phyloP scores from a whole-genome alignment of 2,888 invertebrate genomes.

The Agrotis segetum region DNA sequence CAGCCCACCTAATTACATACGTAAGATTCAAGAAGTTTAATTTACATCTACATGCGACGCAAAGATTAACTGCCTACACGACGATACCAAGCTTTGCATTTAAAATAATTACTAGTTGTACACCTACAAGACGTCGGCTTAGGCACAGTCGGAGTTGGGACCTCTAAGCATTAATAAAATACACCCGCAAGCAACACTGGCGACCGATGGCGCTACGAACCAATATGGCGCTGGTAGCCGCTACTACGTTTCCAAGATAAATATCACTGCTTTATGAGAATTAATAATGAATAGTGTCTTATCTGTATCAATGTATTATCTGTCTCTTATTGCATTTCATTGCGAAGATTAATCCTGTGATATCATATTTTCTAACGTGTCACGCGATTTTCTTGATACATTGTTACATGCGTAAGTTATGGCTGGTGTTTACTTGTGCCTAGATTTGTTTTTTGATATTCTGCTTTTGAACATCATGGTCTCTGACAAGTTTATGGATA shows the following conservation, averaged over 20 bases:
- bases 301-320: slow-evolving; percentile 44
- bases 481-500: too few species aligned
- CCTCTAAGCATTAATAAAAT: slow-evolving; percentile 65
- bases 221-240: slow-evolving; percentile 29
- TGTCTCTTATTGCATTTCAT: slow-evolving; percentile 40
- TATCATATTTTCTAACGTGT: slow-evolving; percentile 44
- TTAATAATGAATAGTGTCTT: slow-evolving; percentile 50
- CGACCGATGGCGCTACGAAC: slow-evolving; percentile 47
- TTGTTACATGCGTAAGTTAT: slow-evolving; percentile 27
- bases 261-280: slow-evolving; percentile 58
- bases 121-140: slow-evolving; percentile 63
- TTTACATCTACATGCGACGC: slow-evolving; percentile 67
- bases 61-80: slow-evolving; percentile 77
- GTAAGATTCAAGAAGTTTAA: slow-evolving; percentile 59
- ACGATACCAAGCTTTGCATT: slow-evolving; percentile 76
- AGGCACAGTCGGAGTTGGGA: slow-evolving; percentile 51
- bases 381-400: slow-evolving; percentile 40
- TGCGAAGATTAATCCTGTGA: slow-evolving; percentile 33
- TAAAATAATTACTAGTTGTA: slow-evolving; percentile 79
- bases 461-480: neutral
- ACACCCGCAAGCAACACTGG: slow-evolving; percentile 61
- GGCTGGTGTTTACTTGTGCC: slow-evolving; percentile 8
- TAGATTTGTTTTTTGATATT: neutral
- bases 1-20: slow-evolving; percentile 31
- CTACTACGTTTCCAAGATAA: slow-evolving; percentile 67